These are phyloP conservation scores for Paragorgia papillata DNA, from an alignment of 92 coral and sea anemone species.

Conservation along the genomic window DNA sequence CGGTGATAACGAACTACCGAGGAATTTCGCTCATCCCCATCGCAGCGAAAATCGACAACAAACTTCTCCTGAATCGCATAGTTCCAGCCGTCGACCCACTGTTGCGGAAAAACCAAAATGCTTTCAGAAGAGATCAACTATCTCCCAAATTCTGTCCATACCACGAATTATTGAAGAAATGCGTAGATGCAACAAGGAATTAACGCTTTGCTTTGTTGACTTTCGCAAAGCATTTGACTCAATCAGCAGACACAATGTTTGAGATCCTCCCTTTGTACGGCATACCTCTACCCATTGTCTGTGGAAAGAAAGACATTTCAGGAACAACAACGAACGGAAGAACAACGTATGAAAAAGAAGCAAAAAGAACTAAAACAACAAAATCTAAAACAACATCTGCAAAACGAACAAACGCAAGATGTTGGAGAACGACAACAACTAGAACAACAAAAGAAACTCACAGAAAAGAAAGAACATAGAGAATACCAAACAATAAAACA, in stretches of 20 bases:
- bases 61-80: conserved; percentile 51
- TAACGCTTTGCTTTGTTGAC: conserved; percentile 52
- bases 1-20: conserved; percentile 40
- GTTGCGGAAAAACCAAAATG: conserved; percentile 44
- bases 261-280: conserved; percentile 47
- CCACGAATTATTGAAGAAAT: conserved; percentile 33
- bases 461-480: too few species aligned
- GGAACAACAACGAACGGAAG: too few species aligned
- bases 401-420: too few species aligned
- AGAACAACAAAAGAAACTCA: too few species aligned
- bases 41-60: conserved; percentile 50
- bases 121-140: conserved; percentile 51
- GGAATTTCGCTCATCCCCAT: conserved; percentile 48
- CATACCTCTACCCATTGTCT: too few species aligned
- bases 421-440: too few species aligned
- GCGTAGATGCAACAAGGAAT: conserved; percentile 34
- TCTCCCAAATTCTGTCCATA: conserved; percentile 50
- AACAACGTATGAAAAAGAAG: too few species aligned
- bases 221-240: conserved; percentile 57
- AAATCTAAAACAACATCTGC: too few species aligned
- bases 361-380: too few species aligned
- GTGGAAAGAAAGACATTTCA: too few species aligned
- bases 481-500: too few species aligned
- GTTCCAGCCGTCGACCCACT: conserved; percentile 53
- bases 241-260: conserved; percentile 46